phyloP scores from a whole-genome alignment of 2,113 vertebrate genomes.

The Microtus montanus region DNA sequence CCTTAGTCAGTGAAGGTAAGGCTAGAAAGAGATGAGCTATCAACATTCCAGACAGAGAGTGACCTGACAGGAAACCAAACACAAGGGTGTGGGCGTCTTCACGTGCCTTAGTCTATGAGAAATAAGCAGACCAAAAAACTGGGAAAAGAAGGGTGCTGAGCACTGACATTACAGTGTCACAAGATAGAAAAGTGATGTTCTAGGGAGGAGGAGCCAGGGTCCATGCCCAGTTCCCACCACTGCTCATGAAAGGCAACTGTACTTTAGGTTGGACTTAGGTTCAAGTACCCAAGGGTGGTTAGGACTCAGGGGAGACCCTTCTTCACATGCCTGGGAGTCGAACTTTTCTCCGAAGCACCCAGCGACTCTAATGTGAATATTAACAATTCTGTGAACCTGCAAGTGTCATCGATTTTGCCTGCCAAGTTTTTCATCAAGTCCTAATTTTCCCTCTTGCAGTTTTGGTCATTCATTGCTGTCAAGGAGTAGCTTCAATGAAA shows the following conservation, averaged over 20 bases:
- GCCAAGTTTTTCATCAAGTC: constrained; percentile 29
- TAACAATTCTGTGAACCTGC: background rate
- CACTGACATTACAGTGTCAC: background rate
- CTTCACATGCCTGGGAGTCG: background rate
- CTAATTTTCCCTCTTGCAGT: constrained; percentile 12
- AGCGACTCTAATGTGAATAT: background rate
- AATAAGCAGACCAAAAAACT: background rate
- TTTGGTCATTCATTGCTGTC: background rate
- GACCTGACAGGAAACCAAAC: background rate
- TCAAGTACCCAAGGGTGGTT: background rate
- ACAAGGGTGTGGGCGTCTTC: background rate
- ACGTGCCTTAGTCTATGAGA: background rate
- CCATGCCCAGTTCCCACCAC: background rate
- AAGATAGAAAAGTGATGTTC: background rate
- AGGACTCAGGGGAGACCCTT: background rate
- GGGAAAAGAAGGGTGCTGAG: background rate
- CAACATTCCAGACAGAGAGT: background rate
- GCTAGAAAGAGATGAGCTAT: background rate
- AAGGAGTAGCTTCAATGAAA: constrained; percentile 49
- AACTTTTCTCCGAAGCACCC: background rate
- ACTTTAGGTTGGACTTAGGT: background rate
- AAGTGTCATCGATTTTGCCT: background rate
- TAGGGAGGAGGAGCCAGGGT: background rate
- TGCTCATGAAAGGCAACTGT: background rate
- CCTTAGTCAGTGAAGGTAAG: background rate